Evolutionary conservation across 23 tunicate species (phyloP).

Genomic region (Corella eumyota): DNA sequence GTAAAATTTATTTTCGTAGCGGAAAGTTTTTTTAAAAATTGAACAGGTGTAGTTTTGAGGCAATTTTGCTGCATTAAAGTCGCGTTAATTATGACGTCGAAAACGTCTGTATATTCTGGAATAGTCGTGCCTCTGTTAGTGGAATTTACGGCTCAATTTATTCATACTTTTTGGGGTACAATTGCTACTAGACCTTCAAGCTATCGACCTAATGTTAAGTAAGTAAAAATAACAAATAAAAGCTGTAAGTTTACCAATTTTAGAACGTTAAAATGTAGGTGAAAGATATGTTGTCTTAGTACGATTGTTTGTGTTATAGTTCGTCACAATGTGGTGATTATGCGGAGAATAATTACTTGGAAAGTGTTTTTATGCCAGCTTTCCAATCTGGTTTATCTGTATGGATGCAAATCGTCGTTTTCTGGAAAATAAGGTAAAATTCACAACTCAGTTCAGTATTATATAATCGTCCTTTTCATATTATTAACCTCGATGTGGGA

Average conservation of each 20-base stretch:
- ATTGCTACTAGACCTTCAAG: conserved; percentile 41
- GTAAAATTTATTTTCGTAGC: too few species aligned
- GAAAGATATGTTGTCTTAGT: too few species aligned
- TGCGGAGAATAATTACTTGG: conserved; percentile 14
- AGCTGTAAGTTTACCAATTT: neutral
- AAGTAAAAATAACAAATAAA: too few species aligned
- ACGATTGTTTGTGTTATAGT: neutral
- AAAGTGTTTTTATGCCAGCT: conserved; percentile 45
- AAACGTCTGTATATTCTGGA: too few species aligned
- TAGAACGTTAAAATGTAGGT: neutral
- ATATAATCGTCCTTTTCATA: too few species aligned
- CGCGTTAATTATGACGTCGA: too few species aligned
- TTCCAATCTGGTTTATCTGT: conserved; percentile 78
- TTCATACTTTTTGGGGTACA: conserved; percentile 66
- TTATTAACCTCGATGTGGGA: too few species aligned
- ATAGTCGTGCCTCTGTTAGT: conserved; percentile 47
- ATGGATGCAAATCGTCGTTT: conserved; percentile 59
- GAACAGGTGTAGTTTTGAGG: too few species aligned
- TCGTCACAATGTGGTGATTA: too few species aligned
- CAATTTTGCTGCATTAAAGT: too few species aligned
- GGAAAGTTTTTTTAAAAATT: too few species aligned
- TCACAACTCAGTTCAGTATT: neutral
- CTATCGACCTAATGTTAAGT: neutral
- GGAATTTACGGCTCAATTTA: conserved; percentile 60
- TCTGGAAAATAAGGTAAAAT: conserved; percentile 56